Base-by-base conservation (phyloP, 1,140 invertebrate genomes). In the Eciton burchellii region DNA sequence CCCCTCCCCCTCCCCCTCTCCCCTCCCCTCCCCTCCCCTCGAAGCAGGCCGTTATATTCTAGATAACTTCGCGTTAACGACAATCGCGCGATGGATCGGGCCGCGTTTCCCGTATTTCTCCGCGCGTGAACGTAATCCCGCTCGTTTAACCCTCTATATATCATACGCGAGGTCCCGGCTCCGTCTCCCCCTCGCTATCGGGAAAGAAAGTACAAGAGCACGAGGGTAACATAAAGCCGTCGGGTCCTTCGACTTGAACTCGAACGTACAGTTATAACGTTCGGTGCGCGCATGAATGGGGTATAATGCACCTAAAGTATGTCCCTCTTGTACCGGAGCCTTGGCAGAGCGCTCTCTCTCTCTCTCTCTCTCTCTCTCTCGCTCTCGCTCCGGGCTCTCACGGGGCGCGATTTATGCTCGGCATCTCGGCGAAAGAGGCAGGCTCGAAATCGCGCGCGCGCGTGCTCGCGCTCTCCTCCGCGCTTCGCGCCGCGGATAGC, bases 241-340 rank as follows among this genome's bases (percentile, higher is more conserved):
- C 16, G 74, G 63, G 68, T 70, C 74, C n/a, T 29, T 76, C 26
- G 19, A 66, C 45, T 43, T 79, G 63, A 79, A 79, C 65, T 79
- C 21, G 70, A 70, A 45, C 52, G 56, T 70, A 70, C 74, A 79
- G 74, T 79, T 79, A 79, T 70, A 79, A 79, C 21, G 41, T 35
- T 45, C 63, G 35, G 19, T 54, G 29, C 19, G 45, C 74, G 63
- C 63, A 79, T 79, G 74, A 79, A 79, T 79, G 63, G 74, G 70
- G 74, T 68, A 49, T 79, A 79, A 70, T 79, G 49, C 19, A 79
- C 74, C 24, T 68, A 79, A 79, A 79, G 74, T 79, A 68, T 68
- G 74, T 79, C 49, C 63, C 43, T n/a, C 35, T 74, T 24, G 49
- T 56, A 68, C 47, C 54, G 57, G 41, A 73, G 56, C 16, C 62